Percentiles rank a stretch among this genome's conserved stretches.
Evolutionary conservation across 2,888 invertebrate genomes (phyloP).

Genomic region (Phalera bucephala): DNA sequence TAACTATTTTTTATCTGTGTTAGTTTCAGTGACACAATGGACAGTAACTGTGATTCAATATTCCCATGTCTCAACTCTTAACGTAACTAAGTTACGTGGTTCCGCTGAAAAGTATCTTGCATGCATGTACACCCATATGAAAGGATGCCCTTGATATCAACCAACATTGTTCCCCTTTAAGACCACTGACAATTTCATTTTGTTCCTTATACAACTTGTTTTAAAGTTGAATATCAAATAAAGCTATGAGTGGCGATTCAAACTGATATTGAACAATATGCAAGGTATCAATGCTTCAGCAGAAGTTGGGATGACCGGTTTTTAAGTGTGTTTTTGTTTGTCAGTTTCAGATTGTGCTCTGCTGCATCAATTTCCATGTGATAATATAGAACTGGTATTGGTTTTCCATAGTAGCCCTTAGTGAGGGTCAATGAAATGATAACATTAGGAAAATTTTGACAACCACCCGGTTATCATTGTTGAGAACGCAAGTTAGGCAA

Average conservation of each 20-base stretch:
- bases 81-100: constrained; percentile 4
- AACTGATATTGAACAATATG: constrained; percentile 10
- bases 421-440: no score
- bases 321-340: constrained; percentile 12
- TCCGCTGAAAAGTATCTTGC: constrained; percentile 1
- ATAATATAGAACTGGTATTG: no score
- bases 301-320: constrained; percentile 14
- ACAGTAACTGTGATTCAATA: no score
- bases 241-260: neutral
- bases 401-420: no score
- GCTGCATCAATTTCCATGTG: neutral
- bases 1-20: no score
- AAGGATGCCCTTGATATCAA: constrained; percentile 1
- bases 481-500: no score
- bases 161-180: neutral
- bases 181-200: neutral
- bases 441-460: no score
- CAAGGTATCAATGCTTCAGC: constrained; percentile 22
- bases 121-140: constrained; percentile 6
- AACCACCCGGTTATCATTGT: no score
- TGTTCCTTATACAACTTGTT: accelerated
- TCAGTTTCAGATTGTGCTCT: neutral
- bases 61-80: neutral
- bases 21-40: no score
- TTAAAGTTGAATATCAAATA: constrained; percentile 2